phyloP scores from a whole-genome alignment of 2,113 vertebrate genomes.

The Dendrocopos noguchii region DNA sequence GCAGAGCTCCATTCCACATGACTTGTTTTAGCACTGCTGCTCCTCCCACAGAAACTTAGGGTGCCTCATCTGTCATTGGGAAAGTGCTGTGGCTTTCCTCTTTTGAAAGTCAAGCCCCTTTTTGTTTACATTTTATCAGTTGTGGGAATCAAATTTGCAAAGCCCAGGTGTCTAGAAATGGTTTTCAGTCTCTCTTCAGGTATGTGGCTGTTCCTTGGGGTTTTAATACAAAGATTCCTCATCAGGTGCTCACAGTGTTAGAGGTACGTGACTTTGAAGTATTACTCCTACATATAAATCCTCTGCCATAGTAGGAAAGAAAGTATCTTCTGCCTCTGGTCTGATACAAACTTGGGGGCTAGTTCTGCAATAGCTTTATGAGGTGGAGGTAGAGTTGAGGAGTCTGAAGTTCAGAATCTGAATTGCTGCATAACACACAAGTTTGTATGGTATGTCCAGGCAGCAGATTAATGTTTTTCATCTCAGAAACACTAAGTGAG shows the following conservation, averaged over 20 bases:
- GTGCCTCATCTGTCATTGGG: not conserved
- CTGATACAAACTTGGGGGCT: not conserved
- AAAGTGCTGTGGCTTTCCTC: slow-evolving; percentile 26
- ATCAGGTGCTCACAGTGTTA: slow-evolving; percentile 3
- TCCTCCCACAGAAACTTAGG: not conserved
- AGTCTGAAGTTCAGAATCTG: not conserved
- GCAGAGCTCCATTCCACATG: not conserved
- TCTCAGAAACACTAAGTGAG: not conserved
- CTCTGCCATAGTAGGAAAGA: not conserved
- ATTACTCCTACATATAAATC: not conserved
- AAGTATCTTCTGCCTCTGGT: not conserved
- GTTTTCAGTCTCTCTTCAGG: slow-evolving; percentile 6
- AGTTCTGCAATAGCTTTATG: not conserved
- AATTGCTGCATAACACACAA: rapidly evolving
- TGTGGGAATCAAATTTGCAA: slow-evolving; percentile 55
- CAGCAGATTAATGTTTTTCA: not conserved
- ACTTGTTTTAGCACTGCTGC: not conserved
- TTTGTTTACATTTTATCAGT: slow-evolving; percentile 35
- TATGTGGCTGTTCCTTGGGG: not conserved
- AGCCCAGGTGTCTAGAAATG: slow-evolving; percentile 52
- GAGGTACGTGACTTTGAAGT: not conserved
- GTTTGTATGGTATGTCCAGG: too few species aligned
- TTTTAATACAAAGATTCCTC: not conserved
- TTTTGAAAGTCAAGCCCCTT: slow-evolving; percentile 22
- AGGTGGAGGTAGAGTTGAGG: not conserved